These are phyloP conservation scores for Acanthacorydalis orientalis DNA, from an alignment of 2,888 invertebrate species.

Conservation along the genomic window DNA sequence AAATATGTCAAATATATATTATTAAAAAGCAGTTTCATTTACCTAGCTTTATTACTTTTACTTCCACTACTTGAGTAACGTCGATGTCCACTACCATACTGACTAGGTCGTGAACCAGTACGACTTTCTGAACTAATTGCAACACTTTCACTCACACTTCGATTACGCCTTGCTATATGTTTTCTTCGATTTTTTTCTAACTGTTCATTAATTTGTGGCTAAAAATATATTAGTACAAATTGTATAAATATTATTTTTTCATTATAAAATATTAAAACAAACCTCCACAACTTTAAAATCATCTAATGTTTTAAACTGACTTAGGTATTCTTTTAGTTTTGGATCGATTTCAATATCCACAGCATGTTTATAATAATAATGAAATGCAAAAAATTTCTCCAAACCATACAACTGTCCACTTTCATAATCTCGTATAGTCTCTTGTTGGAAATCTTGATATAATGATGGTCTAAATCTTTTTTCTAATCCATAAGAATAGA, in stretches of 20 bases:
- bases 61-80: constrained; percentile 2
- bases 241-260: neutral
- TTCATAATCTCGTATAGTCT: constrained; percentile 80
- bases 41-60: neutral
- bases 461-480: constrained; percentile 88
- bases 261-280: constrained; percentile 10
- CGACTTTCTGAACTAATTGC: constrained; percentile 1
- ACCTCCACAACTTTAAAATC: constrained; percentile 74
- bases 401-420: constrained; percentile 90
- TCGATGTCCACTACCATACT: neutral
- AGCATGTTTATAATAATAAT: constrained; percentile 85
- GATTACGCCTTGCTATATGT: constrained; percentile 34
- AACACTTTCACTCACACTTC: constrained; percentile 48
- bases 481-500: constrained; percentile 95
- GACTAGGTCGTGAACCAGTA: neutral
- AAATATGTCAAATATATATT: too few relatives aligned
- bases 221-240: constrained; percentile 16
- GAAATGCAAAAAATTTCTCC: constrained; percentile 99
- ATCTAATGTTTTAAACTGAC: constrained; percentile 72
- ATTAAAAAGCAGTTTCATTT: neutral
- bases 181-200: constrained; percentile 31
- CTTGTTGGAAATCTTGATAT: constrained; percentile 89
- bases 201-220: constrained; percentile 45
- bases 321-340: constrained; percentile 51
- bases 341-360: constrained; percentile 56